Base-by-base conservation (phyloP, 2,113 vertebrate genomes). In the Brachyistius frenatus region DNA sequence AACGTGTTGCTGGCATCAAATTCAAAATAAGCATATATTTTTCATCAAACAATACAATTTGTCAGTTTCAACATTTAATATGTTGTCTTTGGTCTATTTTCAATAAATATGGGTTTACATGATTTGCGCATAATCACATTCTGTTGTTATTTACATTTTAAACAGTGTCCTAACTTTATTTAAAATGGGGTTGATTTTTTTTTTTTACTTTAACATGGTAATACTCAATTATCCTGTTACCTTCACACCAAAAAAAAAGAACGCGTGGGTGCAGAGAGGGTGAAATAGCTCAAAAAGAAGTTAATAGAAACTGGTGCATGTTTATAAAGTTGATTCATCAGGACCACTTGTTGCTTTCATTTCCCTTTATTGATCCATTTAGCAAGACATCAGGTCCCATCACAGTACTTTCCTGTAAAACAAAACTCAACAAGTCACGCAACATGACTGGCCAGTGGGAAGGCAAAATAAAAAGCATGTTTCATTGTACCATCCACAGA, bases 291-390 rank as follows among this genome's bases (percentile, higher is more conserved):
- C 23, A 50, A 23, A 55, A 9, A 30, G 4, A 35, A 16, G 15
- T 0, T 13, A 23, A 37, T 5, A 46, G 6, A 64, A 74, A 55
- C 3, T 6, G 7, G 72, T 32, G 33, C n/a, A 23, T 36, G 33
- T 76, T 47, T 0, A 56, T 46, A 16, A 39, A 30, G 11, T 16
- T 53, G 31, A 49, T 66, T 75, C 44, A 73, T 80, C 39, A 57
- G 9, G 62, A 44, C 36, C 64, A 16, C 36, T 66, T n/a, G 8
- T 84, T 84, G 66, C 65, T 75, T 74, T 84, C 62, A 76, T 71
- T 87, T 76, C 35, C 15, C 44, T 92, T 93, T 90, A 91, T 92
- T 92, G 83, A 84, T 86, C 47, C 8, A 58, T 44, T 85, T 73
- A 71, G 35, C 31, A 74, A 77, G 66, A 88, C 41, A 86, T 80